Evolutionary conservation across 2,113 vertebrate genomes (phyloP), one percentile per base, ranked within the genome.

Genomic region (Myotis davidii): DNA sequence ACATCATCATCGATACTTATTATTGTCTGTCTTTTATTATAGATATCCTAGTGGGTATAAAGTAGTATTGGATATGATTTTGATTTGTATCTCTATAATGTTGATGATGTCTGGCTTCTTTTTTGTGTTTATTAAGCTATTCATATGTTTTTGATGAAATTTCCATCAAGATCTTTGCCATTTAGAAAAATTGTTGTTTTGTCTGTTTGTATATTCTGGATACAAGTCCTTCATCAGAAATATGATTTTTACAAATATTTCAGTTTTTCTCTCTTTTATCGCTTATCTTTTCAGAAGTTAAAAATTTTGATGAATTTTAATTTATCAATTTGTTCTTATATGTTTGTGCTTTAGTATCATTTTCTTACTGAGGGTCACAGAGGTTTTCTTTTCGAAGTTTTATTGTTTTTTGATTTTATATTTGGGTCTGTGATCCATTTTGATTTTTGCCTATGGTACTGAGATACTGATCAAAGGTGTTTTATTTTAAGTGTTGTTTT

Each of bases 331-430:
- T 25, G 42, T 77, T 85, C 16, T 69, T 93, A 48, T 23, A 29
- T 86, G n/a, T 39, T 48, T 72, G 32, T 73, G 42, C 25, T 70
- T 92, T 78, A 13, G 76, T 54, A n/a, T 48, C n/a, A 23, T 72
- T 91, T 61, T 37, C 9, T 89, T 65, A 73, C 9, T 10, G 17
- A 52, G 70, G 39, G 6, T 82, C 48, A 96, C 48, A 69, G n/a
- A 45, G 39, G 9, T 45, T 86, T 90, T 52, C 27, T 27, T 79
- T 21, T n/a, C 48, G 50, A 90, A 61, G 59, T 45, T 91, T 59
- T 45, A 42, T 78, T 94, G 52, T 93, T 93, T 45, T 85, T 65
- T 73, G 45, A 59, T 48, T 87, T 88, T 61, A 59, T 67, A 50
- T 88, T 76, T 52, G 27, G 20, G 16, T 56, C 32, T 90, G 0